Evolutionary conservation across 2,113 vertebrate genomes (phyloP), one percentile per base, ranked within the genome.

Genomic region (Rhea americana): DNA sequence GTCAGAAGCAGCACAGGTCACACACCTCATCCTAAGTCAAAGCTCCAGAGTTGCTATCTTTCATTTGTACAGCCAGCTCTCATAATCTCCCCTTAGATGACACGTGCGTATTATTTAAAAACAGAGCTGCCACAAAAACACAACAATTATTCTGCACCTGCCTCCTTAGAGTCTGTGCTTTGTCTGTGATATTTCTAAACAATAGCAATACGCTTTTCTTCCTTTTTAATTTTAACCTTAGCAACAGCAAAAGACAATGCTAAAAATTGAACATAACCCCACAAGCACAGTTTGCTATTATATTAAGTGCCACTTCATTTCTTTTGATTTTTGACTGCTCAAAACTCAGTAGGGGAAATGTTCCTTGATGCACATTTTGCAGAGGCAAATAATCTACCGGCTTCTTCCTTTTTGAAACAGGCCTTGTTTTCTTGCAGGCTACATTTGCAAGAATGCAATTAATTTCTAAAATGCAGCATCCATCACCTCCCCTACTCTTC

Each of bases 211-310:
- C 89, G 85, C 66, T 66, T 61, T 87, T 84, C 51, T 24, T 51
- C 50, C 48, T 87, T 78, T 94, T 93, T 85, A 76, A 92, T 94
- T 87, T 93, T 89, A 92, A 94, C 68, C 89, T 91, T 83, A 71
- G 59, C 43, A 73, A 47, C 37, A 92, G 55, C 72, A 93, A 81
- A 89, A 56, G 12, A 30, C 37, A 61, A 30, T 0, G 1, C 32
- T 85, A 78, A 91, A 89, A 94, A 65, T 15, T 41, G 47, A 93
- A 75, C 75, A 83, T 30, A 85, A 90, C 6, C 65, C 73, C 88
- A 93, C 67, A 77, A 91, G 94, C 61, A 75, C 48, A 88, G 91
- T 83, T 85, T 93, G 91, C 79, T 87, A 72, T 86, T 93, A 68
- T 81, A 91, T 91, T 59, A 92, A 94, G 89, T 90, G 73, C 61